These are phyloP conservation scores for Parus major DNA, from an alignment of 2,113 vertebrate species.

Conservation along the genomic window DNA sequence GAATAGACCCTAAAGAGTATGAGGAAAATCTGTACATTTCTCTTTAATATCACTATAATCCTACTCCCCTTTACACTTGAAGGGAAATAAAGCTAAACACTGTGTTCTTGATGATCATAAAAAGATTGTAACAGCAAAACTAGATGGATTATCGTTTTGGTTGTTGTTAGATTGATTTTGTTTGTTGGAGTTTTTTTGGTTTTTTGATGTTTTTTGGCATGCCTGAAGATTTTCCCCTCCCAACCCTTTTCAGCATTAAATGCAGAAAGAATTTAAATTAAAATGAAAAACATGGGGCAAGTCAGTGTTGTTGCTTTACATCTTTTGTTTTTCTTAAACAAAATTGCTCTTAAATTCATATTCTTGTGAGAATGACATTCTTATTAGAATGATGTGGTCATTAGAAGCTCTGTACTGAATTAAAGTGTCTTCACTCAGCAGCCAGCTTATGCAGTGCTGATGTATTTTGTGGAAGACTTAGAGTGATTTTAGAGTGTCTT, in stretches of 20 bases:
- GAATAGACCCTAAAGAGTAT: background rate
- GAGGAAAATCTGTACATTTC: background rate
- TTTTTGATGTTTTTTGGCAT: background rate
- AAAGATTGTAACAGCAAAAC: background rate
- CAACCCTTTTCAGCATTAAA: background rate
- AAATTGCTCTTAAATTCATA: background rate
- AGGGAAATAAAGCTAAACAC: background rate
- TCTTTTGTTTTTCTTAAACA: fast-evolving
- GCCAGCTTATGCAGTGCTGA: background rate
- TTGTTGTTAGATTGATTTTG: background rate
- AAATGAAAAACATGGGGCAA: background rate
- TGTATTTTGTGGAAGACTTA: background rate
- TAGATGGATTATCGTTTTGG: background rate
- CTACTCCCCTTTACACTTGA: background rate
- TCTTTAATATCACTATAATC: background rate
- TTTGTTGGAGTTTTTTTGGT: background rate
- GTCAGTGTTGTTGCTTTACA: background rate
- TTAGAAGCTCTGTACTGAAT: background rate
- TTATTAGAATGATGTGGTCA: background rate
- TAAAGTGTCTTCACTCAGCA: background rate
- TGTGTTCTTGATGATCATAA: background rate
- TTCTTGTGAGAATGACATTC: background rate
- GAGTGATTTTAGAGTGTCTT: background rate
- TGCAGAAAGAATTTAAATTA: background rate
- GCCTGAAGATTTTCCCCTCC: background rate